Evolutionary conservation across 2,113 vertebrate genomes (phyloP).

Genomic region (Bettongia penicillata): DNA sequence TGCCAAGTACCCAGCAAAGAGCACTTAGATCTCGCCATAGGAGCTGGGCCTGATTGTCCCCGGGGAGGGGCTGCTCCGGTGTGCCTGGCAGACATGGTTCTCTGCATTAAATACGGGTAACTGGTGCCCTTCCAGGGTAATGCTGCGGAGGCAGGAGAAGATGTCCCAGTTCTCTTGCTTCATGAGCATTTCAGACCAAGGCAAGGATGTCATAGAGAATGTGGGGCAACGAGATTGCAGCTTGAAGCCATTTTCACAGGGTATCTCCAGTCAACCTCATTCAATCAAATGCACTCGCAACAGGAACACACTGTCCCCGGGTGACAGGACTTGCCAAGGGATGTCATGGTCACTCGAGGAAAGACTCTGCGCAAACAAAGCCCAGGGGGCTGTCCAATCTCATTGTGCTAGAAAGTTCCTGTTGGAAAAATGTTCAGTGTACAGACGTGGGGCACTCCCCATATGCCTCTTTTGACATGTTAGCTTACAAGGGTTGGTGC

Average conservation of each 20-base stretch:
- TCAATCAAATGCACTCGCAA: neutral
- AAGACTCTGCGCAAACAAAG: too few relatives aligned
- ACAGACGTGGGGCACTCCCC: neutral
- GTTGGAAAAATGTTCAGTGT: neutral
- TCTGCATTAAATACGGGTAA: neutral
- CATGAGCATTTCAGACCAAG: rapidly evolving
- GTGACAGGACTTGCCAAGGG: neutral
- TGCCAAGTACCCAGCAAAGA: neutral
- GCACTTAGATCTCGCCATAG: neutral
- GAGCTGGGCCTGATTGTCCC: neutral
- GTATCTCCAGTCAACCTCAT: neutral
- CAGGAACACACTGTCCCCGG: neutral
- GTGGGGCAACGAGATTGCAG: neutral
- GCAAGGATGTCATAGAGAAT: neutral
- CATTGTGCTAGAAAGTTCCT: neutral
- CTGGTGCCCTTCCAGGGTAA: rapidly evolving
- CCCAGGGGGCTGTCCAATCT: neutral
- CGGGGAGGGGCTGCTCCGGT: neutral
- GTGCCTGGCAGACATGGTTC: neutral
- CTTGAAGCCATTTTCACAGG: neutral
- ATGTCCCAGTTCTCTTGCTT: rapidly evolving
- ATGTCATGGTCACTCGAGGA: neutral
- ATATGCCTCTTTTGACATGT: neutral
- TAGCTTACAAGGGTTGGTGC: too few relatives aligned
- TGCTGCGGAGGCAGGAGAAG: rapidly evolving